A percentile compares a stretch with the other conserved stretches of the same genome.
Conservation (phyloP, 2,888 invertebrate species). For the Drosophila cognata region DNA sequence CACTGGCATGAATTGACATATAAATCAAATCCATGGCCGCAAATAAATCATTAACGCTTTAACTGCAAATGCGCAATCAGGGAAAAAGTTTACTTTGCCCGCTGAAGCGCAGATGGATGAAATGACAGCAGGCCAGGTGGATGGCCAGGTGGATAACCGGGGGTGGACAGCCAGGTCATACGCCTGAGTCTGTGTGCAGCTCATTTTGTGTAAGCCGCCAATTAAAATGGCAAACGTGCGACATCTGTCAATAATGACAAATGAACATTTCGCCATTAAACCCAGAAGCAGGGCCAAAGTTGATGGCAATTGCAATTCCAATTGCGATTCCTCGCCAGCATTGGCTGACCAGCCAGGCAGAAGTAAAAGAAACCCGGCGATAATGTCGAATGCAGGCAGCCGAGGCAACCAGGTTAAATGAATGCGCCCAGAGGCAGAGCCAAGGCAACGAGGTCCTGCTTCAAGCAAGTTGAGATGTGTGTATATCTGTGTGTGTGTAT, state of each 20-base stretch:
- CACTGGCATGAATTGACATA: conserved; percentile 43
- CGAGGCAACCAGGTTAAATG: conserved; percentile 28
- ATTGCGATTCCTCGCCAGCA: conserved; percentile 44
- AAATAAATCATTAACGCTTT: conserved; percentile 79
- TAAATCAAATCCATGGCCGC: conserved; percentile 67
- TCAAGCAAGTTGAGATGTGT: conserved; percentile 20
- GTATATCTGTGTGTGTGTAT: conserved; percentile 6
- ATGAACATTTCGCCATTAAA: conserved; percentile 74
- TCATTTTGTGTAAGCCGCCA: conserved; percentile 78
- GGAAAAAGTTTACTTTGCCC: conserved; percentile 57
- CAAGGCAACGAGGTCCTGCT: conserved; percentile 37
- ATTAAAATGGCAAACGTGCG: conserved; percentile 79
- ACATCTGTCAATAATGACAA: conserved; percentile 81
- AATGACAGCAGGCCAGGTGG: conserved; percentile 14
- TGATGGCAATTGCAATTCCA: conserved; percentile 37
- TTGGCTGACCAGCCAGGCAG: conserved; percentile 24
- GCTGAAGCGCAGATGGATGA: conserved; percentile 32
- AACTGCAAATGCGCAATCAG: conserved; percentile 71
- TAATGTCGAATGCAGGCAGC: conserved; percentile 34
- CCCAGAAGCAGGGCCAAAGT: conserved; percentile 33
- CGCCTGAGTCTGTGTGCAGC: conserved; percentile 36
- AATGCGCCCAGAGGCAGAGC: conserved; percentile 20
- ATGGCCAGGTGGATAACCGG: background rate
- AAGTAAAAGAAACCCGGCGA: conserved; percentile 39
- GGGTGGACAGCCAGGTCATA: conserved; percentile 39